Evolutionary conservation across 2,888 invertebrate species (phyloP).

Genomic region (Sphinx pinastri): DNA sequence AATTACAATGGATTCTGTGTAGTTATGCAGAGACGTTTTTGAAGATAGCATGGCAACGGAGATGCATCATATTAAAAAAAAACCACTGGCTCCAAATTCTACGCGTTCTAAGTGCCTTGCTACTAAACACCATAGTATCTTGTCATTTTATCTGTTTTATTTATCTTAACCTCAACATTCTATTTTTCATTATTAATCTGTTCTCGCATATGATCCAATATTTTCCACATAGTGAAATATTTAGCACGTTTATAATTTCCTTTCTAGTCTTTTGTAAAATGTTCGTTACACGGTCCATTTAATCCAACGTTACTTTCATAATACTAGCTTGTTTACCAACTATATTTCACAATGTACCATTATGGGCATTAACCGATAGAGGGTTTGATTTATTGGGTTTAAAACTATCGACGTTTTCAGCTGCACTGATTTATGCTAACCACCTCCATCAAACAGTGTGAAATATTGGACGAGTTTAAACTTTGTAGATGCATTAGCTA

Average conservation of each 20-base stretch:
- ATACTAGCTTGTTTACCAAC: constrained; percentile 10
- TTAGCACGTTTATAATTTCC: neutral
- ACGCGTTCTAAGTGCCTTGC: too few species aligned
- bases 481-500: neutral
- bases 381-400: constrained; percentile 11
- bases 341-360: constrained; percentile 16
- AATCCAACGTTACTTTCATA: constrained; percentile 6
- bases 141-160: too few species aligned
- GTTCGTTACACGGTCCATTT: neutral
- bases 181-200: neutral
- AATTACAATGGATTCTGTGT: too few species aligned
- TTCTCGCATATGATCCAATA: neutral
- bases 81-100: too few species aligned
- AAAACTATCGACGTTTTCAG: constrained; percentile 12
- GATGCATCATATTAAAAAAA: too few species aligned
- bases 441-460: neutral
- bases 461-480: neutral
- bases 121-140: too few species aligned
- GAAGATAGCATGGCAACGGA: too few species aligned
- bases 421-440: constrained; percentile 6
- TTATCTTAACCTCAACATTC: too few species aligned
- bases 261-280: neutral
- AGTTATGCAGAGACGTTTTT: too few species aligned
- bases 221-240: neutral
- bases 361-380: constrained; percentile 18